A percentile compares a stretch with the other conserved stretches of the same genome.
These are phyloP conservation scores for Fregetta grallaria DNA, from an alignment of 2,113 vertebrate genomes.

Conservation along the genomic window DNA sequence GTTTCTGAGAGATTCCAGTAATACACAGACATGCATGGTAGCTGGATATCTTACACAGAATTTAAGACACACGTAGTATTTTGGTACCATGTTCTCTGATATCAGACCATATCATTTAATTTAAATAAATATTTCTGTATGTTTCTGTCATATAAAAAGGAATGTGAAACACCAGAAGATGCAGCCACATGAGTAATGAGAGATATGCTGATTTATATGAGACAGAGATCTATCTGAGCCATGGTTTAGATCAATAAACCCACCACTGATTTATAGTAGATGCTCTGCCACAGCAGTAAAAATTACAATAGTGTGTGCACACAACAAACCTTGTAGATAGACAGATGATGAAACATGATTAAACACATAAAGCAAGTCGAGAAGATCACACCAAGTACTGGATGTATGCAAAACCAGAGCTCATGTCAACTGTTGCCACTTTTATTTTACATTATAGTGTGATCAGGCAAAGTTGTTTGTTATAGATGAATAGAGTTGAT, in stretches of 20 bases:
- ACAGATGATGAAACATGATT: neutral
- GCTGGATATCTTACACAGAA: neutral
- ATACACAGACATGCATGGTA: neutral
- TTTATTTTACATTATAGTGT: neutral
- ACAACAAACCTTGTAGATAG: neutral
- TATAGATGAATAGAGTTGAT: neutral
- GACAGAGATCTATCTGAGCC: neutral
- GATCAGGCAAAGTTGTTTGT: neutral
- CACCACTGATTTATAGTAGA: neutral
- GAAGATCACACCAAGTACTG: neutral
- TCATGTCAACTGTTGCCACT: neutral
- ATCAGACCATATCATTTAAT: neutral
- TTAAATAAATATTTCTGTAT: neutral
- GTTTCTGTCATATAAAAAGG: neutral
- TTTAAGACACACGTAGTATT: neutral
- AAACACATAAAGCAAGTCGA: neutral
- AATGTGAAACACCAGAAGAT: neutral
- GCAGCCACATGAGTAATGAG: neutral
- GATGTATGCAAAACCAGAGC: neutral
- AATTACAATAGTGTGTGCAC: neutral
- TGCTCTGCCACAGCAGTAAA: neutral
- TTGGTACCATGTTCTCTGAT: neutral
- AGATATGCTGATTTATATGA: neutral
- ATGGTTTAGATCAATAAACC: neutral
- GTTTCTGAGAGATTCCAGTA: neutral